Percentiles rank a stretch among this genome's conserved stretches.
Evolutionary conservation across 2,888 invertebrate genomes (phyloP).

Genomic region (Cephus rjabovi): DNA sequence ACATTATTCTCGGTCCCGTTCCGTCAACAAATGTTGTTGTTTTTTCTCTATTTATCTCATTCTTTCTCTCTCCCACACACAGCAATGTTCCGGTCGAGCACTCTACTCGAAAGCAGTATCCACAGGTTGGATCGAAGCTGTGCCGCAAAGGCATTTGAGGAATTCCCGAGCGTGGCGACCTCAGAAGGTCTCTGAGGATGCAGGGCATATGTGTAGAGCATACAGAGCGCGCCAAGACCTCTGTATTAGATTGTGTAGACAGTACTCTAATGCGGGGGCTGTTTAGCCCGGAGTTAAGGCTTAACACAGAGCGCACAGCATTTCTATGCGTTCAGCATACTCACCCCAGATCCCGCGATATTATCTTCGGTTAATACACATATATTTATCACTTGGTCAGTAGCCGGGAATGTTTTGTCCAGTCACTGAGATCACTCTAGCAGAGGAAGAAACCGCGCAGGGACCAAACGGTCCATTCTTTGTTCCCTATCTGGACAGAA

Average conservation of each 20-base stretch:
- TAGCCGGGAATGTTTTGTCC: background rate
- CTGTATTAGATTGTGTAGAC: slow-evolving; percentile 11
- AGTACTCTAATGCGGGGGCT: slow-evolving; percentile 27
- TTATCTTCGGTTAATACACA: slow-evolving; percentile 30
- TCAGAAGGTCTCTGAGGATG: background rate
- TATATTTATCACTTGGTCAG: slow-evolving; percentile 28
- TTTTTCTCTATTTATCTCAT: no score
- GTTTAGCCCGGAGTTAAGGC: slow-evolving; percentile 22
- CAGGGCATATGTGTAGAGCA: background rate
- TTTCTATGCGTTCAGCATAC: slow-evolving; percentile 21
- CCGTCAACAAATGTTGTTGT: background rate
- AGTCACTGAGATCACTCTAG: background rate
- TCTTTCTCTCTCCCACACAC: no score
- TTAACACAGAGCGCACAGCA: slow-evolving; percentile 12
- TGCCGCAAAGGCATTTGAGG: background rate
- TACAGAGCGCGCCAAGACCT: background rate
- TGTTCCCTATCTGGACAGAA: background rate
- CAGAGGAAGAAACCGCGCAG: background rate
- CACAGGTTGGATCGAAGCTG: background rate
- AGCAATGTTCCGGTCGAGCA: no score
- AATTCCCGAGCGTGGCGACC: slow-evolving; percentile 1
- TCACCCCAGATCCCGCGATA: slow-evolving; percentile 23
- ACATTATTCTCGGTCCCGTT: background rate
- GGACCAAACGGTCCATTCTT: background rate
- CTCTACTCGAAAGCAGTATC: background rate